These are phyloP conservation scores for Callipepla californica DNA, from an alignment of 2,113 vertebrate species.

Conservation along the genomic window DNA sequence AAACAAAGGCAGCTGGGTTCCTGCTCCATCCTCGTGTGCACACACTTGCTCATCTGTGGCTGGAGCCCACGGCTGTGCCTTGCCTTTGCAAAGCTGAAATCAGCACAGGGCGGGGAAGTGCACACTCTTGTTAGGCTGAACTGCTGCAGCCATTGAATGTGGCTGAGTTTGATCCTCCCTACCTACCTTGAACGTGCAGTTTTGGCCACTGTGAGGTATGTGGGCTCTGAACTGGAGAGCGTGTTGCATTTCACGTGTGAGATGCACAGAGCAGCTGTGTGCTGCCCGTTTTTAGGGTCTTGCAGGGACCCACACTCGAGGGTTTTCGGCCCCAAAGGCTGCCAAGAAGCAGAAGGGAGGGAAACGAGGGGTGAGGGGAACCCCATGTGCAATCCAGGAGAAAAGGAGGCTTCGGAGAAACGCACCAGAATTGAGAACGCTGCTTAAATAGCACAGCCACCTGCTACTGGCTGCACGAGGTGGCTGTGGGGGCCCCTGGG, in stretches of 20 bases:
- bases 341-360: not conserved
- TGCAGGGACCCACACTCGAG: fast-evolving
- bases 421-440: fast-evolving
- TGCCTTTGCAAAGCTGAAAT: not conserved
- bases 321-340: no score
- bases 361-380: no score
- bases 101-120: not conserved
- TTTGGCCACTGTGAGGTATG: not conserved
- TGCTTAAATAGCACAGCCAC: not conserved
- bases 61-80: not conserved
- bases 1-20: not conserved
- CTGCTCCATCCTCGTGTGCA: no score
- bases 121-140: not conserved
- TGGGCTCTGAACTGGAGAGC: no score
- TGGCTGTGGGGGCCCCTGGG: not conserved
- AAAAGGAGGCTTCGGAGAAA: not conserved
- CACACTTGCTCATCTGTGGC: not conserved
- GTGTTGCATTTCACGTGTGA: not conserved
- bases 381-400: fast-evolving
- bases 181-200: not conserved
- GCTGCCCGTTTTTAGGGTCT: fast-evolving
- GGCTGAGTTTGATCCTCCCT: not conserved
- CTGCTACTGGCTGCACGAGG: not conserved
- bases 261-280: not conserved
- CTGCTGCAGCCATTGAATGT: not conserved